Base-by-base conservation (phyloP, 2,113 vertebrate genomes). In the Motacilla alba region DNA sequence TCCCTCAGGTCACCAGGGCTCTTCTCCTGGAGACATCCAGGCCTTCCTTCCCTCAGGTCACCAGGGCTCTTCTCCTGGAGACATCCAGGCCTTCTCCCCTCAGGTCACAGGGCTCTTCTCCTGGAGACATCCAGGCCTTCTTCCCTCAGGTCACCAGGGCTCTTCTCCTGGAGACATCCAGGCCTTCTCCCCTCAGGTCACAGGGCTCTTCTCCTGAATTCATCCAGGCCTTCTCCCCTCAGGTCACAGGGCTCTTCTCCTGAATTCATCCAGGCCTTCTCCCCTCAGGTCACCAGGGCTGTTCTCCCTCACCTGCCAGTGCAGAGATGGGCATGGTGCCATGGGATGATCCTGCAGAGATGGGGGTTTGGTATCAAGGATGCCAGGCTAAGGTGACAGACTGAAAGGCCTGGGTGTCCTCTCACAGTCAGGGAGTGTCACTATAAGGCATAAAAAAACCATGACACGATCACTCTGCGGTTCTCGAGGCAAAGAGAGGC, bases 351-450 rank as follows among this genome's bases (percentile, higher is more conserved):
- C 55, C 37, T 5, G 20, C 18, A 56, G 68, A 47, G 44, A 26
- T 20, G 43, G n/a, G 15, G 8, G 13, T 6, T 37, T 3, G 1
- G 26, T 5, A 4, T 17, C 37, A 30, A 52, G 53, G 39, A n/a
- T 41, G 24, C 13, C 2, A 0, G 2, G 2, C 33, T 44, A 9
- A 17, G 46, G 18, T 22, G 26, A n/a, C 1, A 10, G 35, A 13
- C 33, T 74, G 43, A 28, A 35, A 55, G 43, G 21, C 5, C 55
- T 47, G 44, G 33, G 53, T 0, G 0, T 79, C 31, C 28, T 58
- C 56, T 58, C 60, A 56, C 8, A 7, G 27, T 53, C 28, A 11
- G 37, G 28, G 35, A 78, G 9, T 39, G 75, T 21, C 52, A 35
- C 35, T 35, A 35, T 35, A 35, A 35, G 35, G 7, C 35, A 35